Percentiles rank a stretch among this genome's conserved stretches.
Conservation (phyloP, 2,888 invertebrate species). For the Ectemnius lituratus region DNA sequence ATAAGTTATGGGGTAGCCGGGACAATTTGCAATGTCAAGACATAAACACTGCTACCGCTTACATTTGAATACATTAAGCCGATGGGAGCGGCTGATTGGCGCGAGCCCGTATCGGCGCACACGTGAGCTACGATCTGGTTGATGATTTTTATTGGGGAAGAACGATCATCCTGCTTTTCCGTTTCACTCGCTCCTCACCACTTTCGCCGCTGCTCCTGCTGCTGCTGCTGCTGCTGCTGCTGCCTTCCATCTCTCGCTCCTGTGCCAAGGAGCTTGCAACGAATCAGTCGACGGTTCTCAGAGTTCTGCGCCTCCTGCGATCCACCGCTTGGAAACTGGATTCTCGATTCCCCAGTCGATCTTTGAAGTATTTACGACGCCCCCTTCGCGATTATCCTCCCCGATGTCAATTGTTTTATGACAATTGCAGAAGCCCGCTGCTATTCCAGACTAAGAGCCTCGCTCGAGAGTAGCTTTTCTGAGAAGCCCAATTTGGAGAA, state of each 20-base stretch:
- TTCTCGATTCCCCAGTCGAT: constrained; percentile 60
- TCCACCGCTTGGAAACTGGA: constrained; percentile 37
- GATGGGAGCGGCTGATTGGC: constrained; percentile 73
- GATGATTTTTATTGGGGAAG: constrained; percentile 75
- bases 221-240: no score
- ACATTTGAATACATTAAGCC: constrained; percentile 78
- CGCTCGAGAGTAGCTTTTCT: constrained; percentile 3
- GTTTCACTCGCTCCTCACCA: constrained; percentile 14
- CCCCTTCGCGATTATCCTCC: constrained; percentile 42
- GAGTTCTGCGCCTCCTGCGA: constrained; percentile 31
- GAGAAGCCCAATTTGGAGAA: constrained; percentile 24
- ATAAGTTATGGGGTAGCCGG: constrained; percentile 77
- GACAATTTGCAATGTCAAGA: constrained; percentile 78
- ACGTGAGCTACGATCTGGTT: constrained; percentile 76
- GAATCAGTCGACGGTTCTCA: no score
- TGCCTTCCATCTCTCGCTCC: background rate
- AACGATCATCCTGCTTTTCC: constrained; percentile 65
- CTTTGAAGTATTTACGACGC: constrained; percentile 61
- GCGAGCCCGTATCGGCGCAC: constrained; percentile 66
- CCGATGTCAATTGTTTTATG: constrained; percentile 51
- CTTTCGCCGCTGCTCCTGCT: constrained; percentile 8
- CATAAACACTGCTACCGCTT: constrained; percentile 78
- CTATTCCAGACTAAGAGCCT: constrained; percentile 15
- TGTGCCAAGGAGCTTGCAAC: background rate
- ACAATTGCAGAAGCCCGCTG: constrained; percentile 38